Percentiles rank a stretch among this genome's conserved stretches.
Conservation (phyloP, 2,113 vertebrate genomes). For the Oenanthe oenanthe region DNA sequence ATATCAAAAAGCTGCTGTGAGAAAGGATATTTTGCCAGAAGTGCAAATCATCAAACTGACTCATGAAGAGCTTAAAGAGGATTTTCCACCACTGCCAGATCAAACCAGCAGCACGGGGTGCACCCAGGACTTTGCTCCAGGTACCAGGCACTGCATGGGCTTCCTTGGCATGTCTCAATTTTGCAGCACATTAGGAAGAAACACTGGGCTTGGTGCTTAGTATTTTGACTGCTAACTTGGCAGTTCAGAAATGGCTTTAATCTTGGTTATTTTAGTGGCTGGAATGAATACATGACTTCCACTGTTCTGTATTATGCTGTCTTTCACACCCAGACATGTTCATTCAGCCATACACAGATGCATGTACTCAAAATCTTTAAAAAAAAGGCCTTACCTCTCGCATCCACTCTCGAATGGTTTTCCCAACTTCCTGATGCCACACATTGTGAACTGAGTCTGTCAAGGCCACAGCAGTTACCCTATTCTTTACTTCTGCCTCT, state of each 20-base stretch:
- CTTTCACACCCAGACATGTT: not conserved
- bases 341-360: not conserved
- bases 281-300: not conserved
- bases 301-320: not conserved
- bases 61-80: not conserved
- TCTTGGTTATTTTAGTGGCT: not conserved
- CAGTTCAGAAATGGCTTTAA: constrained; percentile 1
- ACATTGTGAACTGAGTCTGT: constrained; percentile 97
- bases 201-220: not conserved
- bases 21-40: not conserved
- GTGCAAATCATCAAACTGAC: not conserved
- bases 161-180: not conserved
- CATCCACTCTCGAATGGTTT: constrained; percentile 95
- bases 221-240: not conserved
- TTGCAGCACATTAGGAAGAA: not conserved
- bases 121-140: not conserved
- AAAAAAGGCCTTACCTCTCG: constrained; percentile 83
- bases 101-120: not conserved
- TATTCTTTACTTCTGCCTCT: constrained; percentile 91
- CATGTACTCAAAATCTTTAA: not conserved
- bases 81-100: not conserved
- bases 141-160: not conserved
- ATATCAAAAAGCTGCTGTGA: not conserved
- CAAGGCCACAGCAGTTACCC: constrained; percentile 92
- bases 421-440: constrained; percentile 95